Conservation (phyloP, 2,113 vertebrate genomes). For the Paratilapia polleni region DNA sequence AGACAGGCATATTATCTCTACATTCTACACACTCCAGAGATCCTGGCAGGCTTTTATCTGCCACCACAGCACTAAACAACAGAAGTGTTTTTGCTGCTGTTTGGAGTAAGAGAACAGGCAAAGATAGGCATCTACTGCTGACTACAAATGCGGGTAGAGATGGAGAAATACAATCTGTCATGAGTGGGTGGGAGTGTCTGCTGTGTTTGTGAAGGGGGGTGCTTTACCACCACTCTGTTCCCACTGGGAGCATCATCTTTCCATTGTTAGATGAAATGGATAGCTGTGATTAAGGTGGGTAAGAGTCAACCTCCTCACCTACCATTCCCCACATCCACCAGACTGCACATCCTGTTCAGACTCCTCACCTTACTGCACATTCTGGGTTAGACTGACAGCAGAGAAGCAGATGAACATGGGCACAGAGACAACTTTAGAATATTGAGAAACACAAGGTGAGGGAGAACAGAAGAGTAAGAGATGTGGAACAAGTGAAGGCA, state of each 20-base stretch:
- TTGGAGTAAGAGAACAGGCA: constrained; percentile 43
- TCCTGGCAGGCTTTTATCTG: constrained; percentile 46
- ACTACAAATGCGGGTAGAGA: constrained; percentile 36
- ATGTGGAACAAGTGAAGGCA: no score
- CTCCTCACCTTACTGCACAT: no score
- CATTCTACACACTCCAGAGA: not conserved
- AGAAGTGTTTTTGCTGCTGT: constrained; percentile 64
- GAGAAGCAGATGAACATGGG: no score
- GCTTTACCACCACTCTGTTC: constrained; percentile 50
- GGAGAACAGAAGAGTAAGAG: no score
- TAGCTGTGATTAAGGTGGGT: constrained; percentile 64
- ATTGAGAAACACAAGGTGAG: no score
- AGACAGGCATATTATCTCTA: constrained; percentile 26
- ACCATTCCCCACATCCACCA: not conserved
- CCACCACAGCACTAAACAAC: constrained; percentile 59
- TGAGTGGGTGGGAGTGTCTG: not conserved
- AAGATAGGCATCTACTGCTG: constrained; percentile 70
- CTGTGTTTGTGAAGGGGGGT: constrained; percentile 14
- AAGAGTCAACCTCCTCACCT: constrained; percentile 7
- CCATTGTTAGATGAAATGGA: constrained; percentile 69
- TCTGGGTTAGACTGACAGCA: no score
- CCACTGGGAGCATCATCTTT: constrained; percentile 73
- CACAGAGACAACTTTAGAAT: no score
- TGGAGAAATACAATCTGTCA: constrained; percentile 53
- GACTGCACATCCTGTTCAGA: not conserved